These are phyloP conservation scores for Leptopilina myrica DNA, from an alignment of 2,888 invertebrate genomes.

Conservation along the genomic window DNA sequence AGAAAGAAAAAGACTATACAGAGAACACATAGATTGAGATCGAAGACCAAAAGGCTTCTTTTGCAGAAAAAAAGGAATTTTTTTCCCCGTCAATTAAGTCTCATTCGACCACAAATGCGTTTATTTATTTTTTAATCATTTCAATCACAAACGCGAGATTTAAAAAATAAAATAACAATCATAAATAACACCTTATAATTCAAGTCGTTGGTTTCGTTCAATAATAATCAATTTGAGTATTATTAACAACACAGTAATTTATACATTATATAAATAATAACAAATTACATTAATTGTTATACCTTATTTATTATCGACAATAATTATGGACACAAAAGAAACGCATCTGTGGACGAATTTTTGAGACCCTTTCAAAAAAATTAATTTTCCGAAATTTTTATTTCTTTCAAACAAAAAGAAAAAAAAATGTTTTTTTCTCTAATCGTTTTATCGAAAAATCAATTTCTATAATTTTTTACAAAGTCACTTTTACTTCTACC, in stretches of 20 bases:
- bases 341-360: neutral
- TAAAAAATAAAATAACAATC: conserved; percentile 35
- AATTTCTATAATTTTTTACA: neutral
- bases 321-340: conserved; percentile 27
- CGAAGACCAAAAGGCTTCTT: neutral
- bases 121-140: conserved; percentile 1
- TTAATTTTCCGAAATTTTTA: neutral
- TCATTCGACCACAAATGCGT: conserved; percentile 15
- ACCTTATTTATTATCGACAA: conserved; percentile 39
- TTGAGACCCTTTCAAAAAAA: neutral
- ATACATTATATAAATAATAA: conserved; percentile 39
- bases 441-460: neutral
- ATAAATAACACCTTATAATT: conserved; percentile 35
- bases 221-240: conserved; percentile 37
- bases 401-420: neutral
- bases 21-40: conserved; percentile 3
- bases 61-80: neutral
- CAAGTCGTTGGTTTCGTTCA: conserved; percentile 39
- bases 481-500: conserved; percentile 1
- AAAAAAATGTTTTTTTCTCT: neutral
- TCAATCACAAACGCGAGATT: conserved; percentile 36
- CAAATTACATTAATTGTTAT: conserved; percentile 33
- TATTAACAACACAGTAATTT: conserved; percentile 40
- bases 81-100: neutral
- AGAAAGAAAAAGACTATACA: neutral